Conservation (phyloP, 2,797 vertebrate genomes). For the Sebastes itinus region DNA sequence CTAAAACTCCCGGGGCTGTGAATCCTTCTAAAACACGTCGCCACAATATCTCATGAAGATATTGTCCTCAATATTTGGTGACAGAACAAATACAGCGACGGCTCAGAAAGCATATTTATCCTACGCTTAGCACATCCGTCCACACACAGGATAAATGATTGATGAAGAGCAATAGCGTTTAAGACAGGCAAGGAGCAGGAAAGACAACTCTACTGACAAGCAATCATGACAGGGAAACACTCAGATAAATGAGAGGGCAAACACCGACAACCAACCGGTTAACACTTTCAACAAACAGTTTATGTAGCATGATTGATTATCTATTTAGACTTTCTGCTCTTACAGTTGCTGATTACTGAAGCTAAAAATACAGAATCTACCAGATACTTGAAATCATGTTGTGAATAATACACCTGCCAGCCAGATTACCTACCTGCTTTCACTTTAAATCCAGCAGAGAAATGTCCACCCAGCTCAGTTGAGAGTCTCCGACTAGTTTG, state of each 20-base stretch:
- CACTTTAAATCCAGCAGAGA: slow-evolving; percentile 28
- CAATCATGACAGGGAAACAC: slow-evolving; percentile 36
- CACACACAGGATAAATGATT: slow-evolving; percentile 56
- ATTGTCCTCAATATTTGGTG: slow-evolving; percentile 20
- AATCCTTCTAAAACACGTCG: slow-evolving; percentile 3
- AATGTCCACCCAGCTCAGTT: slow-evolving; percentile 23
- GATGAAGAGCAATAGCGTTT: slow-evolving; percentile 31
- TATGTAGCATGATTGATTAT: slow-evolving; percentile 2
- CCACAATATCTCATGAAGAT: slow-evolving; percentile 17
- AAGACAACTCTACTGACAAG: slow-evolving; percentile 9
- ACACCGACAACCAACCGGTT: slow-evolving; percentile 30
- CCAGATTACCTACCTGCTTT: slow-evolving; percentile 52
- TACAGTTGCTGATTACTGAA: neutral
- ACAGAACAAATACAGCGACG: slow-evolving; percentile 31
- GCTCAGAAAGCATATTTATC: slow-evolving; percentile 51
- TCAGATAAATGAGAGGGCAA: slow-evolving; percentile 47
- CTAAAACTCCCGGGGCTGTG: slow-evolving; percentile 13
- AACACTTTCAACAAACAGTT: slow-evolving; percentile 22
- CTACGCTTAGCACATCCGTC: slow-evolving; percentile 41
- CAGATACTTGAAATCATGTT: neutral
- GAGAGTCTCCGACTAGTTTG: neutral
- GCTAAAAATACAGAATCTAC: neutral
- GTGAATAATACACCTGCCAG: neutral
- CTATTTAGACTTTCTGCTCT: neutral
- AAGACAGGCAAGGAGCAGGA: slow-evolving; percentile 19